phyloP scores from a whole-genome alignment of 53 echinoderm and acorn worm genomes.

The Astropecten irregularis region DNA sequence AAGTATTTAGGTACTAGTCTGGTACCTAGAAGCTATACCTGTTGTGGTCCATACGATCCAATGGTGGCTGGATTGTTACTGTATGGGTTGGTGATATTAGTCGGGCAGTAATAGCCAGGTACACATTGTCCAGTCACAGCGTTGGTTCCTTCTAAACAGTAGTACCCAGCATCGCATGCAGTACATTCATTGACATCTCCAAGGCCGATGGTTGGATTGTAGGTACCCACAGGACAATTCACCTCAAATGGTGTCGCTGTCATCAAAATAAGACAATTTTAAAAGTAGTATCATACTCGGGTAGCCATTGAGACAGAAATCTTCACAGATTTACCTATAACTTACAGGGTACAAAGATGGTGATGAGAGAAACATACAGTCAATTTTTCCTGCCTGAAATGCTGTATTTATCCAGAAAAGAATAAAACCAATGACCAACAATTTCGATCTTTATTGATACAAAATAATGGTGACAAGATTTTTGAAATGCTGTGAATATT shows the following conservation, averaged over 20 bases:
- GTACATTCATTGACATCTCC: constrained; percentile 92
- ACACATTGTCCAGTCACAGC: constrained; percentile 58
- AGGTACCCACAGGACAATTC: constrained; percentile 92
- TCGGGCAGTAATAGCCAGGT: constrained; percentile 88
- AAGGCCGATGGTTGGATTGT: constrained; percentile 80
- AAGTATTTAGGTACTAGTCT: too few relatives aligned
- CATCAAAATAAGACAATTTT: background rate
- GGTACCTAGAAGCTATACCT: constrained; percentile 54
- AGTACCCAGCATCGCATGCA: constrained; percentile 84
- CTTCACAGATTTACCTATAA: too few relatives aligned
- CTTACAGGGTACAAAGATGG: too few relatives aligned
- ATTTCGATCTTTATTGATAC: background rate
- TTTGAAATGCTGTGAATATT: too few relatives aligned
- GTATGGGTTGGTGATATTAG: constrained; percentile 87
- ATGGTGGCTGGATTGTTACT: constrained; percentile 72
- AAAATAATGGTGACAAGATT: too few relatives aligned
- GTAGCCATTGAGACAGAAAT: too few relatives aligned
- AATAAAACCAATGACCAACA: too few relatives aligned
- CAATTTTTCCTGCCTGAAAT: too few relatives aligned
- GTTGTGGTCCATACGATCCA: constrained; percentile 90
- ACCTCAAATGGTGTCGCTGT: constrained; percentile 88
- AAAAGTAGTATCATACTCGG: background rate
- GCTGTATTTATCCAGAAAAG: too few relatives aligned
- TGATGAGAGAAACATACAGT: too few relatives aligned
- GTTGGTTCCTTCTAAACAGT: constrained; percentile 77